Conservation (phyloP, 30 jellyfish, hydroid and myxozoan genomes). For the Aurelia coerulea region DNA sequence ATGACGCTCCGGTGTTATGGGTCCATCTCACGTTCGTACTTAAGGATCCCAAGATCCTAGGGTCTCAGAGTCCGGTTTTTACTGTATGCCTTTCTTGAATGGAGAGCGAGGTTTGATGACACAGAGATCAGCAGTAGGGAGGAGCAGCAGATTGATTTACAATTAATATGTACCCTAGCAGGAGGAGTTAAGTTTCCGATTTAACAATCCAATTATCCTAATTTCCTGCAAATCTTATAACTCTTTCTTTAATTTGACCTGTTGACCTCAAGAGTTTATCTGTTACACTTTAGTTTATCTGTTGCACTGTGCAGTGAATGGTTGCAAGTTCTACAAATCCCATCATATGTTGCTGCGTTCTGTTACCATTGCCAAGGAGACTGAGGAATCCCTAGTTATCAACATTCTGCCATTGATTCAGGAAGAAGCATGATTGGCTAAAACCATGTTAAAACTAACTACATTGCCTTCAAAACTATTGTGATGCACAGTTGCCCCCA, state of each 20-base stretch:
- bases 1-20: no score
- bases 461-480: no score
- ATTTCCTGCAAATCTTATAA: slow-evolving; percentile 41
- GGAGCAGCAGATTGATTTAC: slow-evolving; percentile 41
- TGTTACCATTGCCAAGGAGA: no score
- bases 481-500: no score
- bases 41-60: no score
- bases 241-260: neutral
- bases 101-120: slow-evolving; percentile 1
- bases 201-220: slow-evolving; percentile 29
- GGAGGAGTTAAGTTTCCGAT: slow-evolving; percentile 46
- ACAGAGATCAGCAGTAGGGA: slow-evolving; percentile 30
- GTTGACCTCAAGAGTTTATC: neutral
- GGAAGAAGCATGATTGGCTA: no score
- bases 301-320: neutral
- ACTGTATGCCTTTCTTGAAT: neutral
- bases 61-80: no score
- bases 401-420: no score
- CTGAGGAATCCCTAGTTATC: no score
- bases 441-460: no score
- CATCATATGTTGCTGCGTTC: neutral
- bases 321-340: neutral
- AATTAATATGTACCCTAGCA: slow-evolving; percentile 45
- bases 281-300: neutral
- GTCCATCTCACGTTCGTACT: no score